These are phyloP conservation scores for Microtus californicus DNA, from an alignment of 2,797 vertebrate species.

Conservation along the genomic window DNA sequence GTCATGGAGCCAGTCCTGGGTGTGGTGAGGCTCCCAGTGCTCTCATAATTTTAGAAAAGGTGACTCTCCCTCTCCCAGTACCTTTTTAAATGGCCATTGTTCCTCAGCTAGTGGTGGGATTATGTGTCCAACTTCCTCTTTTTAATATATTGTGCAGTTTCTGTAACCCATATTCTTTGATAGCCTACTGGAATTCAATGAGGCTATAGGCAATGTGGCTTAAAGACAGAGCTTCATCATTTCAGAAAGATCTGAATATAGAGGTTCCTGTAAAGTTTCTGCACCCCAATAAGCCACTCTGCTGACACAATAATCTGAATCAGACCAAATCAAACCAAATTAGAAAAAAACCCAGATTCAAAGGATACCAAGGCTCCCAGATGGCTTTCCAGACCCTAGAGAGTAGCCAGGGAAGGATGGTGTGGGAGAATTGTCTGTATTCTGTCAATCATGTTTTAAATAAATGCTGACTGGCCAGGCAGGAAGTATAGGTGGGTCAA, in stretches of 20 bases:
- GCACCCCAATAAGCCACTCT: too few relatives aligned
- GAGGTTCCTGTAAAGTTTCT: neutral
- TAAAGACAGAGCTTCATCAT: neutral
- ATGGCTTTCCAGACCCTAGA: too few relatives aligned
- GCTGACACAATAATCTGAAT: too few relatives aligned
- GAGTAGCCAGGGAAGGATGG: too few relatives aligned
- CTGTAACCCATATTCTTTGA: neutral
- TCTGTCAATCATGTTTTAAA: too few relatives aligned
- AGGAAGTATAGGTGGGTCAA: too few relatives aligned
- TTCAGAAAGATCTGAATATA: neutral
- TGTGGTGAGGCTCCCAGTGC: neutral
- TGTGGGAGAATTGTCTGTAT: too few relatives aligned
- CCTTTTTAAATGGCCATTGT: neutral
- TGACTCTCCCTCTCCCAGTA: neutral
- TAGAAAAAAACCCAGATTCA: too few relatives aligned
- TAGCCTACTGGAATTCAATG: neutral
- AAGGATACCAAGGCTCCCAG: too few relatives aligned
- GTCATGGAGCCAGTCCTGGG: neutral
- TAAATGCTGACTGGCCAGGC: too few relatives aligned
- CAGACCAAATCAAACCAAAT: too few relatives aligned
- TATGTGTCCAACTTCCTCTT: neutral
- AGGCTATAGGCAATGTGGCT: neutral
- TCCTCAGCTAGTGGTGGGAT: neutral
- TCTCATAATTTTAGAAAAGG: neutral
- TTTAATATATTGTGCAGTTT: neutral